Conservation (phyloP, 2,888 invertebrate genomes). For the Athrips mouffetella region DNA sequence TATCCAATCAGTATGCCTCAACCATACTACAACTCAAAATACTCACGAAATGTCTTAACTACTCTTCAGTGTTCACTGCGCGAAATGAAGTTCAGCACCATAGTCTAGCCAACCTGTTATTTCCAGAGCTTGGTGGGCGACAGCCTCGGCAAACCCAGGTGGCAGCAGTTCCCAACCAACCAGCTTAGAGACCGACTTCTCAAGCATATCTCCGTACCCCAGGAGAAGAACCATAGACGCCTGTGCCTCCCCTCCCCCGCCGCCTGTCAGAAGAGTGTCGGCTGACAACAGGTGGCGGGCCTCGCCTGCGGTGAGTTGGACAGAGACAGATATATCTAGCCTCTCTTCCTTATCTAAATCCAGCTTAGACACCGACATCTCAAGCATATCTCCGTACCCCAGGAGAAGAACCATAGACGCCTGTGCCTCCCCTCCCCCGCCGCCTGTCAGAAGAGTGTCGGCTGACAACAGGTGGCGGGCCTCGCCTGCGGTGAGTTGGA, state of each 20-base stretch:
- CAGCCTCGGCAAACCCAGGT: conserved; percentile 48
- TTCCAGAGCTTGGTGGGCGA: conserved; percentile 61
- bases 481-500: conserved; percentile 58
- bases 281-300: conserved; percentile 62
- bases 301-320: conserved; percentile 58
- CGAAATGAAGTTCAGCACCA: too few species aligned
- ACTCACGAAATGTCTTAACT: too few species aligned
- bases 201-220: conserved; percentile 62
- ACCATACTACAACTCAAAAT: too few species aligned
- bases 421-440: conserved; percentile 58
- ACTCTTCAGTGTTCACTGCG: too few species aligned
- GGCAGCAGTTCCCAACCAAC: conserved; percentile 73
- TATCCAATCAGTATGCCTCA: too few species aligned
- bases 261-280: conserved; percentile 62
- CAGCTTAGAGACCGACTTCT: conserved; percentile 63
- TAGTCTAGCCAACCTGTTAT: too few species aligned
- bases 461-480: conserved; percentile 62
- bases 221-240: conserved; percentile 60
- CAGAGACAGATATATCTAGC: too few species aligned
- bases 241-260: conserved; percentile 58
- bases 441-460: conserved; percentile 60
- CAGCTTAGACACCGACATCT: too few species aligned
- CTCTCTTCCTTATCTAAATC: too few species aligned
- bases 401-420: conserved; percentile 60
- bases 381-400: conserved; percentile 63